Base-by-base conservation (phyloP, 2,113 vertebrate species). In the Marmota flaviventris region DNA sequence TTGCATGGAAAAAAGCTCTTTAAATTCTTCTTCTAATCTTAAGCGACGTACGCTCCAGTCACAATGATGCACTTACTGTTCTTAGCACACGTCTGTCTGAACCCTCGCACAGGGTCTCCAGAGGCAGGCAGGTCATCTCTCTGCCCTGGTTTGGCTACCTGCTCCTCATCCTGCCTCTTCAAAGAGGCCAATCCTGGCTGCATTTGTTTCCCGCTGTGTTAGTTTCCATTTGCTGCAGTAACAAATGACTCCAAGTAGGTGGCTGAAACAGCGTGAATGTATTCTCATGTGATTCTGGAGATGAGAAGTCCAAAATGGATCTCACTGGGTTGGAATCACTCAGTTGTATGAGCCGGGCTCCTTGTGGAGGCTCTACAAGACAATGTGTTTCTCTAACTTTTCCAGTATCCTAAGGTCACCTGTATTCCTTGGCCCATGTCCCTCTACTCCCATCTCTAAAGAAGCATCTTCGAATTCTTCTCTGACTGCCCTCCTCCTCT, bases 41-140 rank as follows among this genome's bases (percentile, higher is more conserved):
- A 58, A 73, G 22, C n/a, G 25, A 0, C n/a, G 13, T 34, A 4
- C 2, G 6, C 73, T 76, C 51, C 22, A 42, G 69, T 42, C 56
- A 4, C 4, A 17, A 0, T 5, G 22, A 13, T 27, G 53, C 32
- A 13, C 48, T 6, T 81, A n/a, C 56, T 39, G 0, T 63, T 58
- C 48, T 39, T 25, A 9, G n/a, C 67, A 22, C 3, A 0, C 0
- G 0, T 11, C 51, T 16, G 12, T 20, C n/a, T 27, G 13, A 25
- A 27, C 10, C 8, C 5, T 20, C 1, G 9, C 14, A 13, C 3
- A 2, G 34, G 18, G 10, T 20, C 76, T 42, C 39, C 48, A 0
- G 3, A 0, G 9, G 10, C 61, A 63, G 61, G 61, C 42, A 58
- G 8, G 5, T 51, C 34, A 65, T 58, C 45, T 53, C 13, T 58